Conservation (phyloP, 2,888 invertebrate genomes). For the Tinea pellionella region DNA sequence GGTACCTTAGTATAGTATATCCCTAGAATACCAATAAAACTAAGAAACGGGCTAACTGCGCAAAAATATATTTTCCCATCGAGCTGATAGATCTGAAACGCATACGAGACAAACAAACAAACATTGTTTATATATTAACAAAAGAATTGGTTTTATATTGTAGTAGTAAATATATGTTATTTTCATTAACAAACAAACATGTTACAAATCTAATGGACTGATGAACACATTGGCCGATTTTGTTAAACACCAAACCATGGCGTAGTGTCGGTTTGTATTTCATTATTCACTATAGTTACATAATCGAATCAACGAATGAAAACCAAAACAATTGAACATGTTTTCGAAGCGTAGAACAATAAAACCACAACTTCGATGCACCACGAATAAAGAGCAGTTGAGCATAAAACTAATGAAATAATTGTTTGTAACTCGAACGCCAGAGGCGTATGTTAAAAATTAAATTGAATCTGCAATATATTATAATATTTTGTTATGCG, state of each 20-base stretch:
- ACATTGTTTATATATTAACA: no score
- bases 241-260: neutral
- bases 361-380: constrained; percentile 14
- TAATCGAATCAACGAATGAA: constrained; percentile 13
- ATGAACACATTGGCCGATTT: neutral
- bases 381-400: constrained; percentile 13
- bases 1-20: no score
- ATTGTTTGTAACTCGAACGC: constrained; percentile 11
- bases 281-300: constrained; percentile 5
- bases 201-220: neutral
- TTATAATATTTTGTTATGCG: neutral
- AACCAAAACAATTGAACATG: constrained; percentile 13
- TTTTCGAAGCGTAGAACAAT: constrained; percentile 9
- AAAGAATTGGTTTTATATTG: no score
- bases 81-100: no score
- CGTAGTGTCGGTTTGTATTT: neutral
- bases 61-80: no score
- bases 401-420: constrained; percentile 13
- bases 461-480: neutral
- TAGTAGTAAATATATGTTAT: no score
- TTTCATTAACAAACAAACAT: no score
- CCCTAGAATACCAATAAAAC: no score
- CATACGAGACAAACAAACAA: no score
- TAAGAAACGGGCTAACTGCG: no score
- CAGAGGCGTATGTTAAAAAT: constrained; percentile 1